Conservation (phyloP, 2,888 invertebrate species). For the Callimorpha dominula region DNA sequence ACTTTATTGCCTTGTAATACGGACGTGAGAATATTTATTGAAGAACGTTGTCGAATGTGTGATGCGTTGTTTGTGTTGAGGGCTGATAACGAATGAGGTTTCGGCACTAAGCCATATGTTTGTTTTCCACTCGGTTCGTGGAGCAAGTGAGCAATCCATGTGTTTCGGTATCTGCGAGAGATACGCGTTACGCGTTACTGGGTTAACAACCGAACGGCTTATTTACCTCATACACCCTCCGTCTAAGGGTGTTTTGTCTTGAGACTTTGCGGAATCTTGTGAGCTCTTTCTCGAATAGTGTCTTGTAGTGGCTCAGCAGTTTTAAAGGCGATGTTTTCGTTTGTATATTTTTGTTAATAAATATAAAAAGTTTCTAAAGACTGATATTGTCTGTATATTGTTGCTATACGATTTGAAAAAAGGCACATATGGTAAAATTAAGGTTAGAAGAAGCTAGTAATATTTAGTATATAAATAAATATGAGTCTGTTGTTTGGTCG, state of each 20-base stretch:
- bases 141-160: constrained; percentile 26
- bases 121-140: constrained; percentile 43
- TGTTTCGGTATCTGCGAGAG: constrained; percentile 30
- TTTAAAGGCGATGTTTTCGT: neutral
- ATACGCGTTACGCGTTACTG: constrained; percentile 18
- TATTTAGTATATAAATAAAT: too few relatives aligned
- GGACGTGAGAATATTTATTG: constrained; percentile 21
- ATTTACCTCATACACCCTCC: constrained; percentile 25
- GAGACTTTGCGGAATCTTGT: constrained; percentile 16
- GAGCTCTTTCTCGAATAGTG: constrained; percentile 22
- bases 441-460: too few relatives aligned
- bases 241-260: constrained; percentile 7
- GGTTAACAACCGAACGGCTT: constrained; percentile 26
- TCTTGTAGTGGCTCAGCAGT: neutral
- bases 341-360: neutral
- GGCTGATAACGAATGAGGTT: constrained; percentile 52
- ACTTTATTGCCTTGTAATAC: constrained; percentile 45
- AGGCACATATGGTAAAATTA: too few relatives aligned
- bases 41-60: constrained; percentile 21
- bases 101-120: constrained; percentile 49
- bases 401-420: too few relatives aligned
- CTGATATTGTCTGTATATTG: too few relatives aligned
- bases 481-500: too few relatives aligned
- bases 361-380: neutral
- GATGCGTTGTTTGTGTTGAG: constrained; percentile 44